Evolutionary conservation across 2,797 vertebrate genomes (phyloP), one percentile per base, ranked within the genome.

Genomic region (Takifugu rubripes): DNA sequence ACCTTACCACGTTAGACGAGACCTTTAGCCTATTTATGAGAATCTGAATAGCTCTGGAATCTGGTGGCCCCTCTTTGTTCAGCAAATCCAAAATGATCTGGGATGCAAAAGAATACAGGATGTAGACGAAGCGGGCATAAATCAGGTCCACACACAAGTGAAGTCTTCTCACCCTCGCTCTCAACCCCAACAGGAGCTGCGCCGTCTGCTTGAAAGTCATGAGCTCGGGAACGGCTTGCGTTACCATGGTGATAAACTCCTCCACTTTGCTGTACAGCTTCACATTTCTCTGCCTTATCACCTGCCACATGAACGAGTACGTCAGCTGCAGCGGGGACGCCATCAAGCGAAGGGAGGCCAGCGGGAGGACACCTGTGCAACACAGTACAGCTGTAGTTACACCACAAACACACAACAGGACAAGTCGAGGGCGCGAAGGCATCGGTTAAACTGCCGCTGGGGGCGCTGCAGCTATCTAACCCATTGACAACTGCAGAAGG

Each of bases 261-360:
- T 93, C 77, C 54, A 93, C 91, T 17, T 82, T 91, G 0, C 81
- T 79, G 15, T 91, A 94, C 25, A 91, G 84, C 58, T 75, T 83
- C 33, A 91, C 75, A 0, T 77, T 71, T 43, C 86, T 88, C 56
- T 79, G 67, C 5, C 86, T 79, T 25, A 93, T 74, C 0, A 90
- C 90, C 47, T 84, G 87, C 93, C 93, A 95, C 59, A 89, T 67
- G 58, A 88, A 92, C 0, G 93, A 92, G 6, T 91, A 92, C 0
- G 82, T 89, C 12, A 94, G 70, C 61, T 93, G 91, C 65, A 94
- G 61, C 0, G 91, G 81, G 0, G 88, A 88, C 1, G 85, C 82
- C 87, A 89, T 76, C 36, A 91, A 54, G 24, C 86, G 79, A 15
- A 91, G 83, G 47, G 88, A 87, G 25, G 88, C 61, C 55, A 89